phyloP scores from a whole-genome alignment of 2,888 invertebrate genomes.

The Antheraea assamensis region DNA sequence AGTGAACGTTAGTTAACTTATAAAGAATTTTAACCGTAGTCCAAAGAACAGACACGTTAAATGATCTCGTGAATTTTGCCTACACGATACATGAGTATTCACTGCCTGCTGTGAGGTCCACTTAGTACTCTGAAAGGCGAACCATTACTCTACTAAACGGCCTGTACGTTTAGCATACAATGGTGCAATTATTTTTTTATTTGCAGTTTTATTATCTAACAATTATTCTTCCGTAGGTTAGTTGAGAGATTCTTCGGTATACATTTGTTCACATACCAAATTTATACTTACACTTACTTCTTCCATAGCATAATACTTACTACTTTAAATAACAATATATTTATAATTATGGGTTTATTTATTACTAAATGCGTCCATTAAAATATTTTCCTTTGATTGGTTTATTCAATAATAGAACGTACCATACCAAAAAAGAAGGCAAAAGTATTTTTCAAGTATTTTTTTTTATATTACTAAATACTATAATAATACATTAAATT shows the following conservation, averaged over 20 bases:
- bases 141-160: slow-evolving; percentile 58
- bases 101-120: slow-evolving; percentile 64
- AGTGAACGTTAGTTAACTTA: background rate
- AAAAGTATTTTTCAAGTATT: no score
- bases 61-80: background rate
- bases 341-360: background rate
- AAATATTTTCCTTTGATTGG: no score
- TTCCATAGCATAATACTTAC: background rate
- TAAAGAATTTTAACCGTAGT: background rate
- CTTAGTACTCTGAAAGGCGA: slow-evolving; percentile 67
- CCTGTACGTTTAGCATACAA: slow-evolving; percentile 76
- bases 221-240: slow-evolving; percentile 40
- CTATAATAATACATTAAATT: no score
- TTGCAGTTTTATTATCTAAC: slow-evolving; percentile 49
- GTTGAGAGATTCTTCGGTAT: slow-evolving; percentile 18
- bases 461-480: no score
- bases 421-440: no score
- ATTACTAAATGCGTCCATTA: no score
- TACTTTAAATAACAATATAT: background rate
- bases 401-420: no score
- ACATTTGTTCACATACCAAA: slow-evolving; percentile 23
- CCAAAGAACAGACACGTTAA: background rate
- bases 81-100: slow-evolving; percentile 18
- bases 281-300: slow-evolving; percentile 5
- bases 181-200: slow-evolving; percentile 61